Conservation (phyloP, 1,140 invertebrate genomes). For the Branchinecta lynchi region DNA sequence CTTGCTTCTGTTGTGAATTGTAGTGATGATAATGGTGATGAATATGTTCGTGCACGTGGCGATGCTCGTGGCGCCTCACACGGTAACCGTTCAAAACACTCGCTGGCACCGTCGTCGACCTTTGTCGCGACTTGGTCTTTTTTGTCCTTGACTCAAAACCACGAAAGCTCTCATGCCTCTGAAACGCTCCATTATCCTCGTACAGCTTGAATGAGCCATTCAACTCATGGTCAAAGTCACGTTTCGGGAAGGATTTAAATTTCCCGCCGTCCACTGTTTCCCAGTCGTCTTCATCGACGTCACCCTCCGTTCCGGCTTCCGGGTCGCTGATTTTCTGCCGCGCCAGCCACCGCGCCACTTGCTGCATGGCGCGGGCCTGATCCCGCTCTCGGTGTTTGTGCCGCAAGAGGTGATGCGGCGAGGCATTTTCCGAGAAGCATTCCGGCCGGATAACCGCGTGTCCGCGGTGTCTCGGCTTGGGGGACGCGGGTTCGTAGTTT, state of each 20-base stretch:
- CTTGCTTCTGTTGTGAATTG: conserved; percentile 18
- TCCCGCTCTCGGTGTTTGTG: conserved; percentile 49
- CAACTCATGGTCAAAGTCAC: neutral
- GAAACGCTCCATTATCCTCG: conserved; percentile 15
- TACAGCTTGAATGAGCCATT: conserved; percentile 8
- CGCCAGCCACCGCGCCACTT: conserved; percentile 37
- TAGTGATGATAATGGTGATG: conserved; percentile 72
- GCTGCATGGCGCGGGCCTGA: conserved; percentile 50
- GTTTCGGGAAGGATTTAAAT: conserved; percentile 21
- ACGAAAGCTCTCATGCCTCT: neutral
- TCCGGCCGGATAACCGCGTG: conserved; percentile 22
- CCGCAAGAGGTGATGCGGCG: conserved; percentile 42
- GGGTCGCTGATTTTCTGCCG: conserved; percentile 28
- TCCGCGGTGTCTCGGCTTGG: conserved; percentile 20
- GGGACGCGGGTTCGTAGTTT: conserved; percentile 1
- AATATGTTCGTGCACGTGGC: conserved; percentile 62
- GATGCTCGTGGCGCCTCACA: conserved; percentile 38
- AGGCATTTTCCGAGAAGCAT: conserved; percentile 21
- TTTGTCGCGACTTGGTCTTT: conserved; percentile 22
- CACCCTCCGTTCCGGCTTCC: conserved; percentile 18
- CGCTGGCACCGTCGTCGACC: conserved; percentile 22
- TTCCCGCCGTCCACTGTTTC: conserved; percentile 6
- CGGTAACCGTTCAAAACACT: conserved; percentile 22
- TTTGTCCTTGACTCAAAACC: conserved; percentile 15
- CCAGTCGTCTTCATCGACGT: conserved; percentile 1